A percentile compares a stretch with the other conserved stretches of the same genome.
Conservation (phyloP, 2,888 invertebrate genomes). For the Orthosia cruda region DNA sequence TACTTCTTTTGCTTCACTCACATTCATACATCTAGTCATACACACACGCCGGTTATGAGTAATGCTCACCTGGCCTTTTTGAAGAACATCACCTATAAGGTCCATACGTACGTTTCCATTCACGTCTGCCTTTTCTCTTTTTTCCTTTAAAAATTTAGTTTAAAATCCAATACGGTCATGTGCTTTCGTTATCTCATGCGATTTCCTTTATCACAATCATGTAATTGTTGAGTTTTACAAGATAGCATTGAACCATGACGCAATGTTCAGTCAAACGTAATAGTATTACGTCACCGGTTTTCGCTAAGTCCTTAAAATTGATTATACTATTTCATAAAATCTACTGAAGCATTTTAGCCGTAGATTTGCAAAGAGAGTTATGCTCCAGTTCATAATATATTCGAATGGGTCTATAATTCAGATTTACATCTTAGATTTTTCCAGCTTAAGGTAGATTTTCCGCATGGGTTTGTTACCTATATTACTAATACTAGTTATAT, state of each 20-base stretch:
- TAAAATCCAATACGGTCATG: neutral
- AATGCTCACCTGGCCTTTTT: too few relatives aligned
- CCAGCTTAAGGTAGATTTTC: conserved; percentile 1
- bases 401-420: conserved; percentile 2
- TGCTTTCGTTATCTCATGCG: conserved; percentile 15
- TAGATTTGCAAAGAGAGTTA: conserved; percentile 5
- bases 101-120: too few relatives aligned
- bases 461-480: neutral
- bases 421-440: conserved; percentile 12
- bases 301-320: conserved; percentile 27
- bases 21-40: too few relatives aligned
- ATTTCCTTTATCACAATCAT: conserved; percentile 43
- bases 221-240: conserved; percentile 34
- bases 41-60: too few relatives aligned
- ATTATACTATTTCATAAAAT: conserved; percentile 38
- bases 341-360: conserved; percentile 9
- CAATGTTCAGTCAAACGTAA: conserved; percentile 22
- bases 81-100: too few relatives aligned
- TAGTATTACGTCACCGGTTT: conserved; percentile 37
- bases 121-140: too few relatives aligned
- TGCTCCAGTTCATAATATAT: conserved; percentile 24
- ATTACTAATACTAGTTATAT: neutral
- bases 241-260: conserved; percentile 29
- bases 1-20: too few relatives aligned
- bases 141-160: too few relatives aligned